Evolutionary conservation across 2,113 vertebrate species (phyloP), one percentile per base, ranked within the genome.

Genomic region (Potamarius usumacintae): DNA sequence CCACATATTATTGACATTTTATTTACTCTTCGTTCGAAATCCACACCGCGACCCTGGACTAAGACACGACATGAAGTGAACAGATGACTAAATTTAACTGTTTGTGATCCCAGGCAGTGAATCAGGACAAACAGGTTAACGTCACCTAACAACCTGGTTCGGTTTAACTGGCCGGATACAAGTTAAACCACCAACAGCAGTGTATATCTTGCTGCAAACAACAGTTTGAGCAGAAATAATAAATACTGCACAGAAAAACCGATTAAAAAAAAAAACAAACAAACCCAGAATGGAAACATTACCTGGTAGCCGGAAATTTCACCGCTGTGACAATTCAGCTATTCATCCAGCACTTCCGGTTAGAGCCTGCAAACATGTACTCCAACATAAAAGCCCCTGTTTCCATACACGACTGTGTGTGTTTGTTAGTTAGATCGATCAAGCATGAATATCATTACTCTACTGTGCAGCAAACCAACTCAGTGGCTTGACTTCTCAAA

Each of bases 311-410:
- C 48, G 30, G 57, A 82, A 55, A 60, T 11, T 62, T 82, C n/a
- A 82, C 57, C 12, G 57, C 79, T 42, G 30, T 57, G 57, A 0
- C 30, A 12, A 14, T 62, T 62, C 34, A 62, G 57, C 55, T 82
- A 48, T 48, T 82, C 30, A 82, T 48, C 57, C 57, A 62, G 57
- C 27, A 62, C 57, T 82, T 82, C 79, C 79, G 79, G 79, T 82
- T 82, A 82, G 25, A 27, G 77, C 2, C 25, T 27, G 52, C 0
- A 12, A 20, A 79, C n/a, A 27, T 17, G 52, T 14, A 6, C 30
- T 82, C 17, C 78, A 80, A 30, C 6, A 58, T 58, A 80, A 80
- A 80, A 58, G 79, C 18, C 79, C 30, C 2, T 2, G 60, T 34
- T 15, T 69, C 62, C 0, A 65, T 15, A 67, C 9, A 71, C 27